These are phyloP conservation scores for Siphlonurus alternatus DNA, from an alignment of 2,888 invertebrate species.

Conservation along the genomic window DNA sequence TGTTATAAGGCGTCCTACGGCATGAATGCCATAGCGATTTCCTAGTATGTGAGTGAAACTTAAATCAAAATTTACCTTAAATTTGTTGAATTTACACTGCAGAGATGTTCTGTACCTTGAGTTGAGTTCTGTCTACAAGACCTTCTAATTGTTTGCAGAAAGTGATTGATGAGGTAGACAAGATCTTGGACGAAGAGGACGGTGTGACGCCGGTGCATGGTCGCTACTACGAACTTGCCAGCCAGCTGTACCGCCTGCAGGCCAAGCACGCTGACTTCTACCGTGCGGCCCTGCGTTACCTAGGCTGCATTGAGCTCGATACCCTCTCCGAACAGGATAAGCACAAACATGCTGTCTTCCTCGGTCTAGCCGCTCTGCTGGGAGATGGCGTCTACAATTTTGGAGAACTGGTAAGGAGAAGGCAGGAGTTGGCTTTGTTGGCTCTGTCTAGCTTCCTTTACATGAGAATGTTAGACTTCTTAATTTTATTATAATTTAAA, in stretches of 20 bases:
- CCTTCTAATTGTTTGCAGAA: too few species aligned
- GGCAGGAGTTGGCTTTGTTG: background rate
- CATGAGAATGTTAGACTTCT: too few species aligned
- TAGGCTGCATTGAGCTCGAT: constrained; percentile 55
- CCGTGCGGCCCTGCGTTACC: constrained; percentile 71
- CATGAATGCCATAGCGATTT: too few species aligned
- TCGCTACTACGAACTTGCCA: constrained; percentile 81
- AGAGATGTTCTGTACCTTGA: too few species aligned
- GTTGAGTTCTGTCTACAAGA: too few species aligned
- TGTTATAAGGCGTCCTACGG: too few species aligned
- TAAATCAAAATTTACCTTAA: too few species aligned
- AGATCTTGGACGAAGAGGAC: constrained; percentile 71
- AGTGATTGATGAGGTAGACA: constrained; percentile 74
- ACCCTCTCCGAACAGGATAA: constrained; percentile 46
- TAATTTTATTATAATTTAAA: too few species aligned
- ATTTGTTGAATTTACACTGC: too few species aligned
- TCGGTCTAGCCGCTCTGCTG: constrained; percentile 84
- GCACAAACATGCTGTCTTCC: constrained; percentile 68
- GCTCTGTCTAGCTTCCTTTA: too few species aligned
- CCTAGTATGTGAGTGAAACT: too few species aligned
- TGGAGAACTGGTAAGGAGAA: constrained; percentile 70
- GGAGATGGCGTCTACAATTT: constrained; percentile 94
- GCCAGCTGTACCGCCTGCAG: constrained; percentile 73
- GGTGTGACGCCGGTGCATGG: constrained; percentile 89
- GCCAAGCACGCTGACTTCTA: constrained; percentile 93